These are phyloP conservation scores for Cantharis rustica DNA, from an alignment of 2,888 invertebrate genomes.

Conservation along the genomic window DNA sequence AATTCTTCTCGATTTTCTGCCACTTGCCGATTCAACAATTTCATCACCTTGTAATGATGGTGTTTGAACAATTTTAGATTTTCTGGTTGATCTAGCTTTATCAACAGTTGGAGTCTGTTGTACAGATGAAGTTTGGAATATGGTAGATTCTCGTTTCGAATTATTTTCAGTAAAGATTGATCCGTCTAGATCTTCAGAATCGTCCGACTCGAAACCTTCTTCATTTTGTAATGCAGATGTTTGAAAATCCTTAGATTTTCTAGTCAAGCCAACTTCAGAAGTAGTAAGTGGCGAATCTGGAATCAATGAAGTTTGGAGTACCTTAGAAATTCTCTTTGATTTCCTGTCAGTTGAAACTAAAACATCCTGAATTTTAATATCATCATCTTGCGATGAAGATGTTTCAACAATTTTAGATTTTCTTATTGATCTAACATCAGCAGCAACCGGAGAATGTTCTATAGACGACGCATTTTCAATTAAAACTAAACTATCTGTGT, in stretches of 20 bases:
- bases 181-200: not conserved
- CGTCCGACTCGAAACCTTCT: not conserved
- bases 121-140: not conserved
- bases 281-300: not conserved
- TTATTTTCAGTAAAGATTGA: not conserved
- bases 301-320: not conserved
- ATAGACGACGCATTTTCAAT: not conserved
- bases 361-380: not conserved
- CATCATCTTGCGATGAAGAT: not conserved
- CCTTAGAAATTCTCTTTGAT: not conserved
- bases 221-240: not conserved
- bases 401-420: not conserved
- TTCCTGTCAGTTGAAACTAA: not conserved
- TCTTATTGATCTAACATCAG: not conserved
- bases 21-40: not conserved
- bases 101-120: not conserved
- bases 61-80: not conserved
- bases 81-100: not conserved
- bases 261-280: not conserved
- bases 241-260: too few species aligned
- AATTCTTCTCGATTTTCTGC: not conserved
- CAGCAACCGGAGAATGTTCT: not conserved
- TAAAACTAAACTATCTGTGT: not conserved
- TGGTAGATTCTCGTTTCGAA: too few species aligned
- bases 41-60: not conserved